Base-by-base conservation (phyloP, 2,113 vertebrate species). In the Phrynocephalus versicolor region DNA sequence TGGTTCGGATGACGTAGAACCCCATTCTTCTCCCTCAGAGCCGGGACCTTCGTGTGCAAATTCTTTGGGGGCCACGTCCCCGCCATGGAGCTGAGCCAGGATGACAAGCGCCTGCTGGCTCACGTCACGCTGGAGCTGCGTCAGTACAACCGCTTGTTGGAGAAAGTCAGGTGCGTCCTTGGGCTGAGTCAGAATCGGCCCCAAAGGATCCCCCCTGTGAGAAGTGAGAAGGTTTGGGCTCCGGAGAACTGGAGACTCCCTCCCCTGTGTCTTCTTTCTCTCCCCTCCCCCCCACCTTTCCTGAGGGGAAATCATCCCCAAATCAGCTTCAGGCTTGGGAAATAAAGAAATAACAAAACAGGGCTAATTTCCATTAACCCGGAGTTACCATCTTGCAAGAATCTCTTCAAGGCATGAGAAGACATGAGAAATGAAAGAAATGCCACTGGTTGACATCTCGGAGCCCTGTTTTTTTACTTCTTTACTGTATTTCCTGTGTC, bases 31-130 rank as follows among this genome's bases (percentile, higher is more conserved):
- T 33, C 39, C 33, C 87, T 19, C 91, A 99, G 98, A 93, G 98
- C 98, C 0, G 98, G 97, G 33, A 98, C 98, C 97, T 99, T 99
- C 71, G 98, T 99, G 23, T 95, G 95, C 14, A 99, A 97, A 95
- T 99, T 99, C 96, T 99, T 99, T 30, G 96, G 96, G 3, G 97
- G 98, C 0, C 27, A 3, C 0, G 98, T 99, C 64, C 98, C 98
- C 0, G 55, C 77, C 69, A 98, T 99, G 97, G 94, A 92, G 64
- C 96, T 99, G n/a, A 96, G 88, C 0, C 87, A 92, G 0, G 98
- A 98, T 23, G 98, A 99, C 93, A 96, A 95, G 91, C 93, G 94
- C 73, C 95, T 99, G 4, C 85, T 99, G 94, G 98, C 97, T 37
- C 93, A 97, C 1, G 92, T 99, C 90, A 95, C 96, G 33, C 92